Evolutionary conservation across 2,888 invertebrate genomes (phyloP).

Genomic region (Mesopsocus fuscifrons): DNA sequence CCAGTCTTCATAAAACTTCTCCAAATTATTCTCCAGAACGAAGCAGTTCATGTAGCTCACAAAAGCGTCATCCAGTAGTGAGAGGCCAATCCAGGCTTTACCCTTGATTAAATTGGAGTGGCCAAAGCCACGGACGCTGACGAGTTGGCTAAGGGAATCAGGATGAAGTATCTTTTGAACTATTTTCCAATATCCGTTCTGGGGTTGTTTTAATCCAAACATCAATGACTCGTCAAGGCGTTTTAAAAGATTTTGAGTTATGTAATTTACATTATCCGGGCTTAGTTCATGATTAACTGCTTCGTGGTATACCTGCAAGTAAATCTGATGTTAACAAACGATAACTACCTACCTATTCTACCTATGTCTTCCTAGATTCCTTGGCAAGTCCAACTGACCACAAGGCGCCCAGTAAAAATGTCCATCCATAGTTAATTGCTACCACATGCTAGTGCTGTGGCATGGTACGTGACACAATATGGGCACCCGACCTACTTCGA

Average conservation of each 20-base stretch:
- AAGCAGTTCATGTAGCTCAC: conserved; percentile 16
- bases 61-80: conserved; percentile 16
- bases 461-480: too few relatives aligned
- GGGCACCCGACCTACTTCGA: too few relatives aligned
- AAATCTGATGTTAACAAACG: too few relatives aligned
- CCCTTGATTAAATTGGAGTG: conserved; percentile 12
- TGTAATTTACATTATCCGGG: neutral
- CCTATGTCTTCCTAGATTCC: too few relatives aligned
- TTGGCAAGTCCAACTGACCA: too few relatives aligned
- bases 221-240: neutral
- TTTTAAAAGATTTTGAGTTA: conserved; percentile 3
- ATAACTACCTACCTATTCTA: too few relatives aligned
- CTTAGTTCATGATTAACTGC: conserved; percentile 5
- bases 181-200: neutral
- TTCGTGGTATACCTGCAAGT: conserved; percentile 7
- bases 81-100: conserved; percentile 16
- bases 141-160: neutral
- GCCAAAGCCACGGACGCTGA: neutral
- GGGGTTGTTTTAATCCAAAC: conserved; percentile 5
- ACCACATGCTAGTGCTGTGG: too few relatives aligned
- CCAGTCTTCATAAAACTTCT: conserved; percentile 5
- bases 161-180: conserved; percentile 7
- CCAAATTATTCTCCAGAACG: conserved; percentile 13
- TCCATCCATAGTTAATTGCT: too few relatives aligned
- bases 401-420: too few relatives aligned